A percentile compares a stretch with the other conserved stretches of the same genome.
Evolutionary conservation across 2,888 invertebrate genomes (phyloP).

Genomic region (Silvanus unidentatus): DNA sequence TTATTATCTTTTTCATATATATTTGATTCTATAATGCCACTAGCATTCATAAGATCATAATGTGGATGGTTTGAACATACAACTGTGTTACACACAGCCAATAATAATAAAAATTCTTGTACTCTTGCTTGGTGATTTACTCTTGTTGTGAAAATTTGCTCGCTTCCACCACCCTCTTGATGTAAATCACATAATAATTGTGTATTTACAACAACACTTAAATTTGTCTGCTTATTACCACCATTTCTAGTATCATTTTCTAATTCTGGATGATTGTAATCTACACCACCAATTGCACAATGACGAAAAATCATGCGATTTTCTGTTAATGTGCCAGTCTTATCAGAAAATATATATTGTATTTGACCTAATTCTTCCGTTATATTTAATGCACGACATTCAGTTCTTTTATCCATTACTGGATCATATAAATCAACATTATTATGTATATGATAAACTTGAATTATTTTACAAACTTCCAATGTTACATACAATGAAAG

Average conservation of each 20-base stretch:
- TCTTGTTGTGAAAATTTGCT: conserved; percentile 29
- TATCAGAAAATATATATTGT: conserved; percentile 93
- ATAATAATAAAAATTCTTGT: conserved; percentile 82
- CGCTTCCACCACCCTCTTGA: conserved; percentile 29
- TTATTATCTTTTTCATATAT: too few relatives aligned
- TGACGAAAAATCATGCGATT: conserved; percentile 95
- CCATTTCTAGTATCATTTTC: conserved; percentile 54
- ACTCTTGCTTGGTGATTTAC: conserved; percentile 63
- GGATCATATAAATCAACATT: conserved; percentile 84
- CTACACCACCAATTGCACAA: conserved; percentile 82
- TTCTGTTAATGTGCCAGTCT: conserved; percentile 96
- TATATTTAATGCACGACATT: conserved; percentile 93
- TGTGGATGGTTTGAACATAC: conserved; percentile 85
- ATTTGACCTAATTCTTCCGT: conserved; percentile 96
- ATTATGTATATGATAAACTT: conserved; percentile 91
- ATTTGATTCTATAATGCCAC: conserved; percentile 53
- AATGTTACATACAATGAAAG: conserved; percentile 94
- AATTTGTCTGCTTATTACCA: conserved; percentile 31
- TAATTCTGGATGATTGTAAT: conserved; percentile 79
- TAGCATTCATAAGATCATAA: conserved; percentile 66
- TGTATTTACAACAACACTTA: conserved; percentile 50
- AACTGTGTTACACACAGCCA: conserved; percentile 95
- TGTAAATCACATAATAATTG: conserved; percentile 51
- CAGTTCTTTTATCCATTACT: conserved; percentile 71
- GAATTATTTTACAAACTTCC: conserved; percentile 91